Base-by-base conservation (phyloP, 2,888 invertebrate species). In the Sphaeridia pumilis region DNA sequence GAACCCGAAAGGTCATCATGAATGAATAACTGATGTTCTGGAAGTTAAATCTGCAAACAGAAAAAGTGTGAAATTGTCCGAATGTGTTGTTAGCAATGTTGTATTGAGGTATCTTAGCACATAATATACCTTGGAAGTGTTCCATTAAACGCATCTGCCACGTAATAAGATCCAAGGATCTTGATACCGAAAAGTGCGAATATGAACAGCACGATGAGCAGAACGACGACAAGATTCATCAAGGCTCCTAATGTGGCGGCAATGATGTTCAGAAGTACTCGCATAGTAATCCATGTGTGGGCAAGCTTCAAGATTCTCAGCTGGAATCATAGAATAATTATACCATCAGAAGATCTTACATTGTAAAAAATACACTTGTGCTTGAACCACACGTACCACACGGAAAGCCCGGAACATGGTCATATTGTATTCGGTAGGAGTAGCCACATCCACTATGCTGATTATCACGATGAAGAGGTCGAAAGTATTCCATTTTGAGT, bases 171-270 rank as follows among this genome's bases (percentile, higher is more conserved):
- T 62, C 88, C 86, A 75, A 94, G 93, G 57, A 94, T 76, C 73
- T 94, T 93, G 86, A 93, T 92, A 62, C 94, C 94, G 70, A 94
- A 88, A 67, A 94, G 92, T 71, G 94, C 93, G 73, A 94, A 94
- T 73, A 94, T 94, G 74, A 93, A 94, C 73, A 94, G 90, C 69
- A 94, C 88, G 74, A 94, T 93, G 67, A 88, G 83, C 70, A 94
- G 80, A 67, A 94, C 90, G 70, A 93, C 83, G 58, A 90, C 93
- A 68, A 94, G 79, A 75, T 94, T 93, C 73, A 90, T 93, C 67
- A 94, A 79, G 66, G 93, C 93, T 69, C 93, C 92, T 70, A 94
- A 85, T 54, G 93, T 90, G 68, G 88, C 90, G 72, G 92, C 87
- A 70, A 94, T 93, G 71, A 94, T 94, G 75, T 89, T 89, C 70